Percentiles rank a stretch among this genome's conserved stretches.
phyloP scores from a whole-genome alignment of 2,113 vertebrate species.

The Craseonycteris thonglongyai region DNA sequence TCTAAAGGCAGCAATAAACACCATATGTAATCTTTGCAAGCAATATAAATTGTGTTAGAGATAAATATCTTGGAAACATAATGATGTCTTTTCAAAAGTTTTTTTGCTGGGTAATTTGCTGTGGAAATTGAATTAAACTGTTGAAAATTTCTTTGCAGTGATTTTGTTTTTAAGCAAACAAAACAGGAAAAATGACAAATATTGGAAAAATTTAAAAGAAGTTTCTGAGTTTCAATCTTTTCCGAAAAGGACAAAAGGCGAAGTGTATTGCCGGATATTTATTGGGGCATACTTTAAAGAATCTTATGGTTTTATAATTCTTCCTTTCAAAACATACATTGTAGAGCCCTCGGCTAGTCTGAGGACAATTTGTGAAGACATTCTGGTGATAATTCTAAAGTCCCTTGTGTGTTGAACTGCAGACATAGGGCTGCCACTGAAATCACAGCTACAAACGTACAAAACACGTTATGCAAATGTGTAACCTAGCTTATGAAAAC shows the following conservation, averaged over 20 bases:
- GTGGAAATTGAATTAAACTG: conserved; percentile 58
- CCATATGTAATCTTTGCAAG: neutral
- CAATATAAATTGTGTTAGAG: neutral
- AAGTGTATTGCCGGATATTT: neutral
- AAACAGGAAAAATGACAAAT: neutral
- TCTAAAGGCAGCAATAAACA: conserved; percentile 42
- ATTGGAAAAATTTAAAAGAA: neutral
- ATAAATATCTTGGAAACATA: conserved; percentile 16
- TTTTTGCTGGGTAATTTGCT: neutral
- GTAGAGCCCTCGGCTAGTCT: neutral
- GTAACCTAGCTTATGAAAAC: neutral
- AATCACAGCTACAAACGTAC: neutral
- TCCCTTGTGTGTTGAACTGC: neutral
- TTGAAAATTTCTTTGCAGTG: conserved; percentile 43
- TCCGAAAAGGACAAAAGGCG: neutral
- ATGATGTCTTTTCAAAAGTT: conserved; percentile 51
- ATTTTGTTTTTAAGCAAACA: neutral
- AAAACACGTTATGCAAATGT: neutral
- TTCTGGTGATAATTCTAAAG: neutral
- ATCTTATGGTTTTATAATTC: neutral
- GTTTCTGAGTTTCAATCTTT: neutral
- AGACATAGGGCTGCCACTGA: neutral
- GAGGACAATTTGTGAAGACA: neutral
- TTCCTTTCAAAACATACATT: neutral
- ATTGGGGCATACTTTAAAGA: neutral